Base-by-base conservation (phyloP, 2,113 vertebrate genomes). In the Platycercus adscitus region DNA sequence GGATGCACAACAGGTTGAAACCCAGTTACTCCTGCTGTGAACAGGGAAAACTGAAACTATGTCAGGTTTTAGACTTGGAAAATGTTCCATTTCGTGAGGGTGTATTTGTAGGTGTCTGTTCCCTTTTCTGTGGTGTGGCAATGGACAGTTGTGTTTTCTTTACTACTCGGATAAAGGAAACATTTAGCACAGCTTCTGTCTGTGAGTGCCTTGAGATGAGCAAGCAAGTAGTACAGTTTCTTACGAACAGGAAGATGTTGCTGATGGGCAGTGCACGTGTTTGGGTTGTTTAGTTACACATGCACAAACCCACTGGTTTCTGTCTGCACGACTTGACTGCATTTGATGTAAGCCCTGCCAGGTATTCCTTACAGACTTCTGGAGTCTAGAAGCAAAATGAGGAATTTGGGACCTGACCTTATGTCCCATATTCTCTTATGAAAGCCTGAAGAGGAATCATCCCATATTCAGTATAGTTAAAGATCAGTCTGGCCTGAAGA, bases 391-490 rank as follows among this genome's bases (percentile, higher is more conserved):
- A 81, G 46, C 69, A 71, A 89, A 89, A 92, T n/a, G 61, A 89
- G 64, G 53, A 86, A 86, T 49, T 63, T 61, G 33, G 52, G 69
- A 24, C 35, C 37, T 89, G 47, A 20, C 29, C 47, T 75, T 49
- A n/a, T 43, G 43, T 70, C 24, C 47, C 35, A 12, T 52, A 23
- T 56, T 53, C 50, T 47, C 29, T 46, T 72, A 35, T 12, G 49
- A 65, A 64, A 86, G 29, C 24, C 81, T 86, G 76, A 66, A 77
- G 81, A 80, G 56, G 64, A 77, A 86, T 68, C 2, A 2, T 64
- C 29, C 44, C 15, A 0, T 23, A 5, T 35, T 65, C 0, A 0
- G n/a, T 4, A 14, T 9, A 11, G 53, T 39, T 35, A 35, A 3
- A 3, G 8, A 37, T 9, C 3, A 1, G 10, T 41, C 39, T 83